Evolutionary conservation across 2,797 vertebrate genomes (phyloP).

Genomic region (Sylvia borin): DNA sequence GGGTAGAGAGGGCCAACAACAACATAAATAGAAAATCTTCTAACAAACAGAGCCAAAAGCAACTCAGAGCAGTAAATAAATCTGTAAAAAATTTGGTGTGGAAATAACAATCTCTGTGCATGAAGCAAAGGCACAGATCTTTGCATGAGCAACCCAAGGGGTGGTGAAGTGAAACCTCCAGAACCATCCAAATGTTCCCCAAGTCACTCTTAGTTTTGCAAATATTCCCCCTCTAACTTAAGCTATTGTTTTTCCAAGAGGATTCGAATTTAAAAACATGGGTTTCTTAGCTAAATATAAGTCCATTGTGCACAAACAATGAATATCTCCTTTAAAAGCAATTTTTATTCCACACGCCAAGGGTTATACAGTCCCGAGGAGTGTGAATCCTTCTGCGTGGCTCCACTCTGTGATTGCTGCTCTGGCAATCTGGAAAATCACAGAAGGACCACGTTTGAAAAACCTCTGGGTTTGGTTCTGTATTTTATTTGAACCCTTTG

Average conservation of each 20-base stretch:
- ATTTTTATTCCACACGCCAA: not conserved
- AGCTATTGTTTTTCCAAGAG: conserved; percentile 46
- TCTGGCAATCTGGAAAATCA: not conserved
- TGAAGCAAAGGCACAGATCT: not conserved
- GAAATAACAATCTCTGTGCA: not conserved
- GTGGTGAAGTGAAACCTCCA: not conserved
- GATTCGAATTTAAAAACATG: conserved; percentile 20
- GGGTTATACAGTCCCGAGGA: not conserved
- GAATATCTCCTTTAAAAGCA: conserved; percentile 29
- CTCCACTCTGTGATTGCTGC: not conserved
- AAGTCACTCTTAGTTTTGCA: not conserved
- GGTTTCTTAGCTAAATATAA: conserved; percentile 54
- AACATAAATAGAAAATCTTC: conserved; percentile 31
- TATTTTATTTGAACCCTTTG: not conserved
- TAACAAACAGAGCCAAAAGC: conserved; percentile 1
- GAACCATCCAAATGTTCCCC: not conserved
- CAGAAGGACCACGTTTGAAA: not conserved
- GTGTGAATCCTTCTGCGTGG: not conserved
- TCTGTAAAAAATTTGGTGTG: not conserved
- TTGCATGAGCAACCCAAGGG: not conserved
- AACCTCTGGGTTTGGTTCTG: not conserved
- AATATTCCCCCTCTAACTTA: conserved; percentile 14
- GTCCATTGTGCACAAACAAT: conserved; percentile 54
- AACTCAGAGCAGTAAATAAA: conserved; percentile 14
- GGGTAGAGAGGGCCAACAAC: conserved; percentile 12